phyloP scores from a whole-genome alignment of 2,797 vertebrate genomes.

The Nyctibius grandis region DNA sequence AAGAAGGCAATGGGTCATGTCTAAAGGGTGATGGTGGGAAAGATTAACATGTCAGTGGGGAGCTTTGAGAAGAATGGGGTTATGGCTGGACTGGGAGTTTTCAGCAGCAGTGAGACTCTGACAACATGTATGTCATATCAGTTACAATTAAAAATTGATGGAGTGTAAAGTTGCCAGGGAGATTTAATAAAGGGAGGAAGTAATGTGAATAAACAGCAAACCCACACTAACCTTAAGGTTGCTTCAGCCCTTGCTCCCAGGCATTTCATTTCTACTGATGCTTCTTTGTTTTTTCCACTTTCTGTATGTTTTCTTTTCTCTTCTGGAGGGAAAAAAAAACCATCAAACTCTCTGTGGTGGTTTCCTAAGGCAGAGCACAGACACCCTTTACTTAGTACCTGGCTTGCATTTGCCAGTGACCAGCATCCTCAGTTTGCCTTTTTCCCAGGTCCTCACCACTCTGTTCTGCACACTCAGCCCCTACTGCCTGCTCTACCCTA shows the following conservation, averaged over 20 bases:
- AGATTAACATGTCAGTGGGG: constrained; percentile 30
- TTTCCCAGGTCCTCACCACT: background rate
- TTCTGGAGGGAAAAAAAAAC: background rate
- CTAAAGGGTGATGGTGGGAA: constrained; percentile 15
- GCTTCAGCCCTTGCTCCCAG: background rate
- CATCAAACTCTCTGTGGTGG: background rate
- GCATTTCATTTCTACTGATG: background rate
- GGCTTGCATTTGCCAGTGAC: background rate
- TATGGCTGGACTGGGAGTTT: constrained; percentile 14
- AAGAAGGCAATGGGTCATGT: constrained; percentile 4
- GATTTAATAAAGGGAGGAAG: constrained; percentile 10
- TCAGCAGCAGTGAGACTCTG: background rate
- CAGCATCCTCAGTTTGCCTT: background rate
- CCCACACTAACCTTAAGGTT: background rate
- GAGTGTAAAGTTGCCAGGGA: constrained; percentile 24
- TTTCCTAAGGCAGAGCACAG: background rate
- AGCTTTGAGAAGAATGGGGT: background rate
- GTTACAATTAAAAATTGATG: constrained; percentile 18
- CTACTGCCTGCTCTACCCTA: background rate
- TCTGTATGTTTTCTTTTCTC: background rate
- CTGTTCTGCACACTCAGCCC: background rate
- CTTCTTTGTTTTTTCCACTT: background rate
- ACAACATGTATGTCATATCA: constrained; percentile 3
- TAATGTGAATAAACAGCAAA: background rate
- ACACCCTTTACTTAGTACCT: background rate